Conservation (phyloP, 2,797 vertebrate genomes). For the Acestrorhynchus altus region DNA sequence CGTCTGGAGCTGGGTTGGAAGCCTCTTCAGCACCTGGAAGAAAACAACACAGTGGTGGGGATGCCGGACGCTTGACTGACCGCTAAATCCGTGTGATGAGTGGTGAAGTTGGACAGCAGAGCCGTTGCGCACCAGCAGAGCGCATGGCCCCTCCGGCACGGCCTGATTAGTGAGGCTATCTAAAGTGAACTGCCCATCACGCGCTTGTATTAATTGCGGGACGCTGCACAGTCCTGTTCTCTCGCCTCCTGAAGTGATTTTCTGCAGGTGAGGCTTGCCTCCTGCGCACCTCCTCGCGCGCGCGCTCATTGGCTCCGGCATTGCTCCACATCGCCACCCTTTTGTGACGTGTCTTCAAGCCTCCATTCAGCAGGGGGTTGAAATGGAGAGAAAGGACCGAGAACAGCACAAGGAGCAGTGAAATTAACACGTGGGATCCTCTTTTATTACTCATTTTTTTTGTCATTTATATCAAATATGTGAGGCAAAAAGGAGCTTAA, state of each 20-base stretch:
- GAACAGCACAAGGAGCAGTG: background rate
- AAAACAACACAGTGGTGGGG: background rate
- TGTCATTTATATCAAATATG: background rate
- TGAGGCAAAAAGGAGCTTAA: background rate
- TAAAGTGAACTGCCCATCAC: constrained; percentile 53
- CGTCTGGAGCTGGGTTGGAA: constrained; percentile 32
- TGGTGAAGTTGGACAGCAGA: constrained; percentile 62
- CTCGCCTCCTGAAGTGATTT: constrained; percentile 72
- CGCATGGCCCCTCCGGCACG: constrained; percentile 51
- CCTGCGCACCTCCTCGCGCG: constrained; percentile 78
- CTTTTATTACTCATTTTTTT: background rate
- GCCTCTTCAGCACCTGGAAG: constrained; percentile 29
- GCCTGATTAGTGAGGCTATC: constrained; percentile 48
- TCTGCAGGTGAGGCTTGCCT: constrained; percentile 82
- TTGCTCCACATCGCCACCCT: constrained; percentile 67
- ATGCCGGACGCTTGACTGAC: constrained; percentile 53
- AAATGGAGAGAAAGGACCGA: background rate
- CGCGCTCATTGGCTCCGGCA: constrained; percentile 73
- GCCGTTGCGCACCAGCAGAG: constrained; percentile 37
- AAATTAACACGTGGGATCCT: background rate
- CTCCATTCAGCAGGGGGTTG: background rate
- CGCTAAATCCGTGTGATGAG: constrained; percentile 66
- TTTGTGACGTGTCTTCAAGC: constrained; percentile 43
- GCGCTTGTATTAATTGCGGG: constrained; percentile 72
- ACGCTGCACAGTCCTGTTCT: constrained; percentile 64